Percentiles rank a stretch among this genome's conserved stretches.
phyloP scores from a whole-genome alignment of 2,113 vertebrate genomes.

The Ursus arctos region DNA sequence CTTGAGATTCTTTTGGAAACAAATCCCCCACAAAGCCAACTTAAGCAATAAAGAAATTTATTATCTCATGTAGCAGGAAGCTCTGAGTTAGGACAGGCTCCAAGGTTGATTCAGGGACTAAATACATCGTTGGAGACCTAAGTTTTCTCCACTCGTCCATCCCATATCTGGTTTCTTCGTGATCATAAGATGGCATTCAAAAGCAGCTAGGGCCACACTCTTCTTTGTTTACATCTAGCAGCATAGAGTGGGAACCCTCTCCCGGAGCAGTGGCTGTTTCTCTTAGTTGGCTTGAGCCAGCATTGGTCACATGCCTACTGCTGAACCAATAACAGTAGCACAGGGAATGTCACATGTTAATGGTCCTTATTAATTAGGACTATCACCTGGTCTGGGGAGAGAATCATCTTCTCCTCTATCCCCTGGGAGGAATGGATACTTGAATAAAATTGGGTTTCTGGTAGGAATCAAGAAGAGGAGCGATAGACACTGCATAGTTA shows the following conservation, averaged over 20 bases:
- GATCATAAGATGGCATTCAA: not conserved
- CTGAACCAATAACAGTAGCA: not conserved
- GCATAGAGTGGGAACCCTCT: not conserved
- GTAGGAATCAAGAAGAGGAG: not conserved
- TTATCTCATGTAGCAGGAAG: conserved; percentile 71
- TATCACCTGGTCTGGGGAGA: not conserved
- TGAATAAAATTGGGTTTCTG: not conserved
- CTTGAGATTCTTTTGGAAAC: conserved; percentile 63
- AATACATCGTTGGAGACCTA: not conserved
- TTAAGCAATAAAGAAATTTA: conserved; percentile 69
- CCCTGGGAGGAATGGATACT: not conserved
- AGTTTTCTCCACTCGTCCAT: not conserved
- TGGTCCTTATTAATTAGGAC: not conserved
- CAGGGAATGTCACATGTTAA: not conserved
- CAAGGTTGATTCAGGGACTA: conserved; percentile 13
- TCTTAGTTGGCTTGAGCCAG: not conserved
- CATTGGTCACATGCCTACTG: not conserved
- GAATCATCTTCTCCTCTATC: not conserved
- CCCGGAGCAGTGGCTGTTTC: not conserved
- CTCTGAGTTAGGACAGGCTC: conserved; percentile 30
- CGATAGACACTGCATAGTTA: not conserved
- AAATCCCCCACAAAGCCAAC: conserved; percentile 58
- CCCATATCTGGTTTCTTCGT: not conserved
- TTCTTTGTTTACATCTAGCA: not conserved
- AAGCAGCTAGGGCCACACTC: not conserved